Conservation (phyloP, 2,888 invertebrate genomes). For the Charanyca ferruginea region DNA sequence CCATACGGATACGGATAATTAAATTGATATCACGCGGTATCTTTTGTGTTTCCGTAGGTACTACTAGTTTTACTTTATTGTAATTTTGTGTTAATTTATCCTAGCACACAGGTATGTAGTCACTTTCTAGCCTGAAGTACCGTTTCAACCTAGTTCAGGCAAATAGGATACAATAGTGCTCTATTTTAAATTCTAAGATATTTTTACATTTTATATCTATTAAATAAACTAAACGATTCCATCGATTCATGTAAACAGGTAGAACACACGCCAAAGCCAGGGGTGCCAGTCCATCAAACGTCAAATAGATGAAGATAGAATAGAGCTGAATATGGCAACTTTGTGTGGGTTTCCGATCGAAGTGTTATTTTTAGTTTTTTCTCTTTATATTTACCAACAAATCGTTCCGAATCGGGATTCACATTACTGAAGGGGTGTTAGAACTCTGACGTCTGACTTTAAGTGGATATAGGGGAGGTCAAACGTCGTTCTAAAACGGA, state of each 20-base stretch:
- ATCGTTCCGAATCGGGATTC: conserved; percentile 12
- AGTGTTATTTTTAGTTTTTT: conserved; percentile 39
- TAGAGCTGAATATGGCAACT: conserved; percentile 24
- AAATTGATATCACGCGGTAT: too few species aligned
- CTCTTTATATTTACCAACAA: conserved; percentile 21
- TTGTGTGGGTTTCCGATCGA: conserved; percentile 8
- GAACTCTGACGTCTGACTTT: conserved; percentile 32
- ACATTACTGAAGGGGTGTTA: conserved; percentile 31
- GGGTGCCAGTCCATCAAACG: conserved; percentile 10
- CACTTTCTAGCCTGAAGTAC: too few species aligned
- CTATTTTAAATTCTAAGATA: too few species aligned
- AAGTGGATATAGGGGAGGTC: conserved; percentile 34
- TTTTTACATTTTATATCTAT: too few species aligned
- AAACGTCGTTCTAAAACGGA: conserved; percentile 27
- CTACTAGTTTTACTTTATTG: too few species aligned
- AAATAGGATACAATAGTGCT: too few species aligned
- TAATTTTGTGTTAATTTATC: too few species aligned
- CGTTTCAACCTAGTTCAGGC: too few species aligned
- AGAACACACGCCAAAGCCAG: conserved; percentile 27
- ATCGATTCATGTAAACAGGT: conserved; percentile 16
- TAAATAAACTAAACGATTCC: too few species aligned
- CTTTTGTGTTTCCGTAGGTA: too few species aligned
- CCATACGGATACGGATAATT: too few species aligned
- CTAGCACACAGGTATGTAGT: too few species aligned
- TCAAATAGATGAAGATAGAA: conserved; percentile 19